Percentiles rank a stretch among this genome's conserved stretches.
Evolutionary conservation across 2,113 vertebrate species (phyloP).

Genomic region (Myiopsitta monachus): DNA sequence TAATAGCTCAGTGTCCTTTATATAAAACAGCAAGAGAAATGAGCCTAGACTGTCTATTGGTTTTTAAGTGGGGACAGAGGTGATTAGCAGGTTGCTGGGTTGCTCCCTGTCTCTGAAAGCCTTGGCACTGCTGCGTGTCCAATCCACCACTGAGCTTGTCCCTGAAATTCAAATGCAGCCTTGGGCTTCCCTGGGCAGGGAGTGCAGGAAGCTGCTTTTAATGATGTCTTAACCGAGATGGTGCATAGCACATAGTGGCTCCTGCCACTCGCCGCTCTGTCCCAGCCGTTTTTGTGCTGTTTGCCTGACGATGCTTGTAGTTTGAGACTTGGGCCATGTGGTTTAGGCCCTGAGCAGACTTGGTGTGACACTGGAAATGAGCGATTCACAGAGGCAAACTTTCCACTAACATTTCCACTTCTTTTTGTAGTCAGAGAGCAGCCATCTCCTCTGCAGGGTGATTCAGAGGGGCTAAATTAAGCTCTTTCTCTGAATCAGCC

Average conservation of each 20-base stretch:
- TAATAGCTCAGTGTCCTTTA: background rate
- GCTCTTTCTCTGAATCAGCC: constrained; percentile 2
- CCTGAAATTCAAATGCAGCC: background rate
- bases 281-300: background rate
- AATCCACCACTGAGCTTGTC: fast-evolving
- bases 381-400: background rate
- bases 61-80: background rate
- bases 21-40: background rate
- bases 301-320: background rate
- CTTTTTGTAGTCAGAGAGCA: background rate
- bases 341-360: background rate
- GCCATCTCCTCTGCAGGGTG: background rate
- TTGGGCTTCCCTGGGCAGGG: background rate
- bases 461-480: constrained; percentile 47
- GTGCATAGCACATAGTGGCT: background rate
- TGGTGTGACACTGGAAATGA: background rate
- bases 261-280: background rate
- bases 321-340: background rate
- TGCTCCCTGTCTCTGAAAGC: background rate
- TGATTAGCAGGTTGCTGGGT: background rate
- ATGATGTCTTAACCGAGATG: background rate
- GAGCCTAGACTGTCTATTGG: background rate
- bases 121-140: background rate
- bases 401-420: background rate
- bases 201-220: fast-evolving